Percentiles rank a stretch among this genome's conserved stretches.
phyloP scores from a whole-genome alignment of 2,888 invertebrate genomes.

The Girardia tigrina region DNA sequence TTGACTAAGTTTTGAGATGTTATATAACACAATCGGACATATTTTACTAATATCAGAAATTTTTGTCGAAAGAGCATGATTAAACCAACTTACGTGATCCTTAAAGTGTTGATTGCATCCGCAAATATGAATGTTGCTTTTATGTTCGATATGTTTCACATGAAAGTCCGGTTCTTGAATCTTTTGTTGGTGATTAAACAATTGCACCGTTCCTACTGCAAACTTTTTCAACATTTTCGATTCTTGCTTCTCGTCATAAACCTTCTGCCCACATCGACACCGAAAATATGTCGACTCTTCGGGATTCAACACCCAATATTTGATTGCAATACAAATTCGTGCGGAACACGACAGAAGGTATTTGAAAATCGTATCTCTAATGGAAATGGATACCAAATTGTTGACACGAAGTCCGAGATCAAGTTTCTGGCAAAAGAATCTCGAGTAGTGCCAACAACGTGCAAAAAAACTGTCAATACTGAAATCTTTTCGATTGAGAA shows the following conservation, averaged over 20 bases:
- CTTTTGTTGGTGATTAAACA: background rate
- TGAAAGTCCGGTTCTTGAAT: background rate
- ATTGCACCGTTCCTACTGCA: background rate
- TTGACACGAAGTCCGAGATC: constrained; percentile 7
- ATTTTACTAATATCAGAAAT: background rate
- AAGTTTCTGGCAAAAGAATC: background rate
- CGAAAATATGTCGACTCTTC: background rate
- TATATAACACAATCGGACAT: background rate
- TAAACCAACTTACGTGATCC: background rate
- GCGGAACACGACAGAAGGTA: background rate
- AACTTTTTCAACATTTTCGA: background rate
- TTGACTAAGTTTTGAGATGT: background rate
- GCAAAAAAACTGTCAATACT: background rate
- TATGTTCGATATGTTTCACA: background rate
- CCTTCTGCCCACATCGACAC: constrained; percentile 16
- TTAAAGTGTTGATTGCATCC: background rate
- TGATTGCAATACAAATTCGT: background rate
- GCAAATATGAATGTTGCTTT: background rate
- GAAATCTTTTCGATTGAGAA: background rate
- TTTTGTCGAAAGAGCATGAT: background rate
- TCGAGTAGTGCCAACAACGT: background rate
- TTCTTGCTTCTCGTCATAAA: background rate
- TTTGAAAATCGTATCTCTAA: background rate
- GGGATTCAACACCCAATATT: constrained; percentile 6
- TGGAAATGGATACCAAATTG: background rate